Evolutionary conservation across 2,888 invertebrate species (phyloP).

Genomic region (Drosophila antonietae): DNA sequence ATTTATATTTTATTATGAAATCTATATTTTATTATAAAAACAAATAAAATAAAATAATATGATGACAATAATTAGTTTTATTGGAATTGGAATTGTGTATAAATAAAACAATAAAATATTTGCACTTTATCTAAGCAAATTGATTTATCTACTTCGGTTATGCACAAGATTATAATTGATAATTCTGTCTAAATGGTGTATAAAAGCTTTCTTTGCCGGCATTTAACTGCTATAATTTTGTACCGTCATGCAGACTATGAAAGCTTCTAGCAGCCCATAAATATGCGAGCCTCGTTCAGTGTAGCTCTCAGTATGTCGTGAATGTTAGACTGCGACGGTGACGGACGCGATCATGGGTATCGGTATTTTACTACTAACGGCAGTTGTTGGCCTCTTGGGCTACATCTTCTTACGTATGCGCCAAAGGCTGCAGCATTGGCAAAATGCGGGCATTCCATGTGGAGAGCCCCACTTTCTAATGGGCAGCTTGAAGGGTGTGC

Average conservation of each 20-base stretch:
- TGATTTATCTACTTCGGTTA: no score
- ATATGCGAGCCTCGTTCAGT: not conserved
- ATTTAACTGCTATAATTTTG: not conserved
- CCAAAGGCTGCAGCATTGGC: conserved; percentile 45
- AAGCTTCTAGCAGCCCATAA: not conserved
- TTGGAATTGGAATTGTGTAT: not conserved
- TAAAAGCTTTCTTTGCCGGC: no score
- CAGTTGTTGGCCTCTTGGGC: not conserved
- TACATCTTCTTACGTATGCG: not conserved
- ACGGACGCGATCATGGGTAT: not conserved
- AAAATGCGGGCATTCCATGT: conserved; percentile 55
- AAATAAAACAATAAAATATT: not conserved
- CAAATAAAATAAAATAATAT: no score
- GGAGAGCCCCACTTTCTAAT: conserved; percentile 57
- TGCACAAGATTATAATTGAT: not conserved
- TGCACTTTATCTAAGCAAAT: not conserved
- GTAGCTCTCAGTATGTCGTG: not conserved
- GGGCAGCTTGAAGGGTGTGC: conserved; percentile 61
- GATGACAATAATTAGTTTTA: not conserved
- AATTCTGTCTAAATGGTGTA: not conserved
- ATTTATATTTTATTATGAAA: no score
- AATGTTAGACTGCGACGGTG: not conserved
- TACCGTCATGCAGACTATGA: not conserved
- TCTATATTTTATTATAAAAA: no score
- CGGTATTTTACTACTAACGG: not conserved